Evolutionary conservation across 35 echinoderm and acorn worm genomes (phyloP).

Genomic region (Heliocidaris erythrogramma): DNA sequence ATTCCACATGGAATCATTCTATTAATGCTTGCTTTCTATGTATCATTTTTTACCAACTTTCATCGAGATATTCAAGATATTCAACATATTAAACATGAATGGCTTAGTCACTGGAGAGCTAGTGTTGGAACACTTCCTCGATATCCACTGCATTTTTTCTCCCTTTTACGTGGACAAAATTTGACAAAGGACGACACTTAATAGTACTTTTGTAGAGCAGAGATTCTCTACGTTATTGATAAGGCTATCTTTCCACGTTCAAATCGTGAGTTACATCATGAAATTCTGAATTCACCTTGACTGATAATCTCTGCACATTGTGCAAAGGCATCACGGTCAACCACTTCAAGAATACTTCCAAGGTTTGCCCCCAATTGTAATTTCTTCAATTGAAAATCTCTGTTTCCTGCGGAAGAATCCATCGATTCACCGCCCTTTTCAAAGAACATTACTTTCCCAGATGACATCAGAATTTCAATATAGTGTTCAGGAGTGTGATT

Average conservation of each 20-base stretch:
- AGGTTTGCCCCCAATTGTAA: not conserved
- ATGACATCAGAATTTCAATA: not conserved
- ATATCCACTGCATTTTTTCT: not conserved
- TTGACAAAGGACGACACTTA: not conserved
- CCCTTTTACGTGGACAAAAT: not conserved
- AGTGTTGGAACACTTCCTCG: not conserved
- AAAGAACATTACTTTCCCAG: not conserved
- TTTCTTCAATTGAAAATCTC: not conserved
- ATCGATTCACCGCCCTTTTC: not conserved
- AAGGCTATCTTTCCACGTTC: not conserved
- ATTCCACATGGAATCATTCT: not conserved
- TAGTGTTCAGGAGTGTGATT: not conserved
- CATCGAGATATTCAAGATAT: not conserved
- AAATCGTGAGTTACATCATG: not conserved
- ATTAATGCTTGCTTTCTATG: not conserved
- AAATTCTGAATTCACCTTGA: not conserved
- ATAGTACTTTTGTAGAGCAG: not conserved
- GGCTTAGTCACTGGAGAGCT: not conserved
- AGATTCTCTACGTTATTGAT: too few relatives aligned
- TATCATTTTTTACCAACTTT: not conserved
- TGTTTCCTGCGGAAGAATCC: not conserved
- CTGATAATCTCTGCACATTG: not conserved
- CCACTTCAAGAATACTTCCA: not conserved
- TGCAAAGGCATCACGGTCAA: not conserved
- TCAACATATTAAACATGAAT: too few relatives aligned